Percentiles rank a stretch among this genome's conserved stretches.
These are phyloP conservation scores for Pachypanchax playfairii DNA, from an alignment of 2,113 vertebrate genomes.

Conservation along the genomic window DNA sequence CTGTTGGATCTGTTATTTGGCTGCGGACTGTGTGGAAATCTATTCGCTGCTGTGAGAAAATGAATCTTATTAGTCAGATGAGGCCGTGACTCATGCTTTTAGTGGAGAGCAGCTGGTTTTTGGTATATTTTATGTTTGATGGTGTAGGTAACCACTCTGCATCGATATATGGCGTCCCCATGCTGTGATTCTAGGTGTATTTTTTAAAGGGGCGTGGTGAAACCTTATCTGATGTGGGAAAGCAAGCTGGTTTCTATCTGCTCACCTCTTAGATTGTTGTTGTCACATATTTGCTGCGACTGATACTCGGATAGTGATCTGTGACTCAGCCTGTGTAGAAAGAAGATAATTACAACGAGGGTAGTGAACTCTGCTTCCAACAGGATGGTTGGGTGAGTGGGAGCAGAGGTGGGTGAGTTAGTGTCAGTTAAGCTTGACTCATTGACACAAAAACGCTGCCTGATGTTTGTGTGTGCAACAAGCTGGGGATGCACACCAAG, in stretches of 20 bases:
- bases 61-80: neutral
- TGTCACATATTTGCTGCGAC: neutral
- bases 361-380: neutral
- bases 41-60: neutral
- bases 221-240: slow-evolving; percentile 7
- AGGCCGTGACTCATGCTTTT: neutral
- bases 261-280: slow-evolving; percentile 11
- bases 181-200: neutral
- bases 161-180: too few species aligned
- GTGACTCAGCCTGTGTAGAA: slow-evolving; percentile 50
- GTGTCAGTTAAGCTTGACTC: slow-evolving; percentile 38
- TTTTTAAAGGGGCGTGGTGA: neutral
- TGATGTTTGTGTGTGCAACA: neutral
- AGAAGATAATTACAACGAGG: slow-evolving; percentile 29
- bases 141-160: too few species aligned
- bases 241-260: slow-evolving; percentile 7
- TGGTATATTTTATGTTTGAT: neutral
- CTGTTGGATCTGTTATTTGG: slow-evolving; percentile 37
- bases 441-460: neutral
- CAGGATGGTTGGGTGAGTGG: slow-evolving; percentile 3
- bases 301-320: slow-evolving; percentile 19
- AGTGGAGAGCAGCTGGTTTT: neutral
- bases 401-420: neutral
- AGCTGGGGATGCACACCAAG: slow-evolving; percentile 11
- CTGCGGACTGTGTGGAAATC: slow-evolving; percentile 14